Percentiles rank a stretch among this genome's conserved stretches.
These are phyloP conservation scores for Drosophila bipectinata DNA, from an alignment of 1,140 invertebrate genomes.

Conservation along the genomic window DNA sequence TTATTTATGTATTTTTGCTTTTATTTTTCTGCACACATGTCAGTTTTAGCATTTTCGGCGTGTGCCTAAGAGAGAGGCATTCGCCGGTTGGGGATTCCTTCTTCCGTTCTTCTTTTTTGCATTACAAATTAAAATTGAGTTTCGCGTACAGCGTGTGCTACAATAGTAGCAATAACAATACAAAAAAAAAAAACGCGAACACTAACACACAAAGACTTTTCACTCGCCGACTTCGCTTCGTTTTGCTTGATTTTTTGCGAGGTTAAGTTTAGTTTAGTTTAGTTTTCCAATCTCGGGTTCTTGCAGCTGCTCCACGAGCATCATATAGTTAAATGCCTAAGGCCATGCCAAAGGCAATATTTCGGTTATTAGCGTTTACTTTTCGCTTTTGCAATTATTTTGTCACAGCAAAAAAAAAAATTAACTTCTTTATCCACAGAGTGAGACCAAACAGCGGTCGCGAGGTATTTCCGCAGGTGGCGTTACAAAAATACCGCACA, in stretches of 20 bases:
- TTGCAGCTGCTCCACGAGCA: slow-evolving; percentile 18
- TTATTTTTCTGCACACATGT: neutral
- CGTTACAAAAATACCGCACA: neutral
- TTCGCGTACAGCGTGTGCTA: slow-evolving; percentile 17
- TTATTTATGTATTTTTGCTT: slow-evolving; percentile 10
- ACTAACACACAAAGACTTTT: slow-evolving; percentile 44
- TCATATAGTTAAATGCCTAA: slow-evolving; percentile 20
- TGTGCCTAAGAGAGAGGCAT: slow-evolving; percentile 21
- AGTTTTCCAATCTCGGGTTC: slow-evolving; percentile 42
- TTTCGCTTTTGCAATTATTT: slow-evolving; percentile 53
- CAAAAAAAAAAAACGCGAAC: slow-evolving; percentile 28
- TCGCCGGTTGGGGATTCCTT: slow-evolving; percentile 22
- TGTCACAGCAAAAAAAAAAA: slow-evolving; percentile 73
- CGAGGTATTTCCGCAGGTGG: neutral
- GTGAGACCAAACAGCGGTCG: neutral
- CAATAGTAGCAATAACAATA: slow-evolving; percentile 32
- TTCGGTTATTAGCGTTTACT: slow-evolving; percentile 28
- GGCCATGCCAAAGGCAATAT: slow-evolving; percentile 28
- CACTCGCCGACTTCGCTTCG: slow-evolving; percentile 52
- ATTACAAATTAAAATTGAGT: slow-evolving; percentile 7
- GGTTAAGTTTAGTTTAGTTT: slow-evolving; percentile 73
- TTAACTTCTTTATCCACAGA: slow-evolving; percentile 25
- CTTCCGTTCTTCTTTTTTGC: neutral
- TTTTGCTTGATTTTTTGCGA: slow-evolving; percentile 49
- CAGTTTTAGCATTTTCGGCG: slow-evolving; percentile 2